A percentile compares a stretch with the other conserved stretches of the same genome.
Conservation (phyloP, 2,797 vertebrate species). For the Phoxinus dragarum region DNA sequence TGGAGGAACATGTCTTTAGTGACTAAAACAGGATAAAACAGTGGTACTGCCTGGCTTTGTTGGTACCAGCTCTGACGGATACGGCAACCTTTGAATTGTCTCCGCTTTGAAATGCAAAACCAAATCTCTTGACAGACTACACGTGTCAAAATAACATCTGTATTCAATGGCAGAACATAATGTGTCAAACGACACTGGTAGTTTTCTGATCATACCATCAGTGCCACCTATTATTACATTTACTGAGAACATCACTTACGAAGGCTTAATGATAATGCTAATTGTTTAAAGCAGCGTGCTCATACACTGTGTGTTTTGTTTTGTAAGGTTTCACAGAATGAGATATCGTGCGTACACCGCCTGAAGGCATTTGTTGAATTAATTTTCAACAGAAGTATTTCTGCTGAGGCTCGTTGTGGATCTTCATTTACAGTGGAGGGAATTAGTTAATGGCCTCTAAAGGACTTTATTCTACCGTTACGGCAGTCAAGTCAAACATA, state of each 20-base stretch:
- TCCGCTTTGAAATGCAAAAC: conserved; percentile 61
- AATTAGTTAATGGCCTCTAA: conserved; percentile 61
- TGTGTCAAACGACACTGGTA: conserved; percentile 26
- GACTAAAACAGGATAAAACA: conserved; percentile 67
- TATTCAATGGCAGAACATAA: conserved; percentile 42
- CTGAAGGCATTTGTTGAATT: conserved; percentile 53
- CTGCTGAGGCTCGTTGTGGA: conserved; percentile 40
- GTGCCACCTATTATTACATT: conserved; percentile 43
- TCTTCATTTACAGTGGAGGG: conserved; percentile 56
- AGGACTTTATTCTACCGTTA: conserved; percentile 54
- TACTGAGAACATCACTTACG: conserved; percentile 19
- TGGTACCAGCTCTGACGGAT: conserved; percentile 38
- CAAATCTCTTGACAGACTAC: conserved; percentile 48
- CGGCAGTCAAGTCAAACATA: conserved; percentile 40
- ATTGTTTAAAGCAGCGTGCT: conserved; percentile 29
- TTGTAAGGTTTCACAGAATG: conserved; percentile 30
- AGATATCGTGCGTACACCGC: conserved; percentile 43
- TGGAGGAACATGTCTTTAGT: conserved; percentile 65
- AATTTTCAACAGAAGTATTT: conserved; percentile 49
- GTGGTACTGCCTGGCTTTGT: conserved; percentile 51
- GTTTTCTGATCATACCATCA: conserved; percentile 22
- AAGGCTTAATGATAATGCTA: not conserved
- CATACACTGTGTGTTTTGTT: conserved; percentile 37
- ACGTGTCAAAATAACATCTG: conserved; percentile 57
- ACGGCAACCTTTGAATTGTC: conserved; percentile 54